A percentile compares a stretch with the other conserved stretches of the same genome.
Evolutionary conservation across 2,113 vertebrate genomes (phyloP).

Genomic region (Beaufortia kweichowensis): DNA sequence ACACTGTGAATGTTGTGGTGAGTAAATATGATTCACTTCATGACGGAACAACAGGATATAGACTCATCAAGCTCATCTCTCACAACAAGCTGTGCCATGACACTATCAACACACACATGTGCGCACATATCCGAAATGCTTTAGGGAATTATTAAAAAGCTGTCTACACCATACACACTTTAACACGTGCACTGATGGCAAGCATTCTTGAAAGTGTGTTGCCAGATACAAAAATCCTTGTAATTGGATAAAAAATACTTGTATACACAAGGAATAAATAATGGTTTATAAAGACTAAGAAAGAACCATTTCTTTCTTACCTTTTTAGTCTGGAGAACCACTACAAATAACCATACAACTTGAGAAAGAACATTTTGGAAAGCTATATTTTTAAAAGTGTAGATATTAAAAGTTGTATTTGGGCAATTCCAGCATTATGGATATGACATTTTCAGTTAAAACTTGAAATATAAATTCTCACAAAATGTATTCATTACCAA

Average conservation of each 20-base stretch:
- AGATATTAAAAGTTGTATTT: too few species aligned
- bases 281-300: too few species aligned
- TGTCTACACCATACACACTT: conserved; percentile 18
- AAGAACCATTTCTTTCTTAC: too few species aligned
- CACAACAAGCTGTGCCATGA: conserved; percentile 27
- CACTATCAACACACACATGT: conserved; percentile 11
- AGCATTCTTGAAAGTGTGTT: neutral
- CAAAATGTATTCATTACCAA: too few species aligned
- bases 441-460: too few species aligned
- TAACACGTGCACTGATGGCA: neutral
- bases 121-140: neutral
- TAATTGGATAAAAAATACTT: neutral
- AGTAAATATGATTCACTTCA: conserved; percentile 17
- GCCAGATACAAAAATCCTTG: neutral
- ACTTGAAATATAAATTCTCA: too few species aligned
- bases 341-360: too few species aligned
- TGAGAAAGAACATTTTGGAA: too few species aligned
- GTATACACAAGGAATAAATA: too few species aligned
- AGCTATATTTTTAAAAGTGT: too few species aligned
- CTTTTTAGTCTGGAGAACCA: too few species aligned
- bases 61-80: conserved; percentile 23
- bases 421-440: too few species aligned
- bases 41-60: conserved; percentile 22
- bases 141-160: neutral
- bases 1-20: neutral